Evolutionary conservation across 2,797 vertebrate genomes (phyloP), one percentile per base, ranked within the genome.

Genomic region (Characodon lateralis): DNA sequence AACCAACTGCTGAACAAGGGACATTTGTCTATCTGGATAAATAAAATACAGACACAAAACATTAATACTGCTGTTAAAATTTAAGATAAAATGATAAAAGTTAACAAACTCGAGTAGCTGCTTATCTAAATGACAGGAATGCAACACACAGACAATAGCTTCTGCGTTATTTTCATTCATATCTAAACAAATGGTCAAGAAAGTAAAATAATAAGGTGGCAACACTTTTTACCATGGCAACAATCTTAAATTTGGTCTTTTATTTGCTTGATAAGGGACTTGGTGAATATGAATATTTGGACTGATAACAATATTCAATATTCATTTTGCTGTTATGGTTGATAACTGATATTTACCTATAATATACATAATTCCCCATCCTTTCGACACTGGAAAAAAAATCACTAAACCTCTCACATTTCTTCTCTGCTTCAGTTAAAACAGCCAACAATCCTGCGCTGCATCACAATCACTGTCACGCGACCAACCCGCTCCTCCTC

Each of bases 1-100:
- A 74, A 0, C 58, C 28, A 82, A 79, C 63, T 53, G 50, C 75
- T 72, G 80, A 83, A 87, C 39, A 85, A 89, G 82, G 56, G 73
- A 55, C 18, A 84, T 31, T 84, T 84, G 51, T 58, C 8, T 78
- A 83, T 91, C 84, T 75, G 0, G 5, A 77, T 55, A 26, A 70
- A 41, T 8, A 8, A 72, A 53, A 43, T 14, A 77, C 73, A 74
- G 68, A 43, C 71, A 77, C 68, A 76, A 26, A 75, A 59, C 35
- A 35, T 35, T 58, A 16, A 71, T 16, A 9, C 7, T 35, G 61
- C 13, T 68, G 65, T 13, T 22, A 68, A 68, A 68, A 43, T 2
- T 2, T 12, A 43, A 68, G 65, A 56, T 56, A 56, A 56, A 56
- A 51, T 51, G 50, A 51, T 18, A 16, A 56, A 24, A 26, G n/a